Conservation (phyloP, 2,113 vertebrate genomes). For the Suricata suricatta region DNA sequence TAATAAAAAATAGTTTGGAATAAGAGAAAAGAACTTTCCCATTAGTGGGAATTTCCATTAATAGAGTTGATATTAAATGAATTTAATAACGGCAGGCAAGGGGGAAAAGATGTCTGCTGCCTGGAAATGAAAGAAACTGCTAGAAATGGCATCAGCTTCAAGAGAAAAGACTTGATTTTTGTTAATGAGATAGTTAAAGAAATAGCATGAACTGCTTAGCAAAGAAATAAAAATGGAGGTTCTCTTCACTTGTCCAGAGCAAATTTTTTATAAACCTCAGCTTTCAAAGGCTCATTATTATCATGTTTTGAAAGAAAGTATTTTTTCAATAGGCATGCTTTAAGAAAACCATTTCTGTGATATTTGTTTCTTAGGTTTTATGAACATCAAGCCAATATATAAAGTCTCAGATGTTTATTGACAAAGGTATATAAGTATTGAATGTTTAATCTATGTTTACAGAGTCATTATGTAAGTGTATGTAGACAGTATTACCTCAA, state of each 20-base stretch:
- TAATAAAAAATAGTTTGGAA: slow-evolving; percentile 67
- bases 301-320: background rate
- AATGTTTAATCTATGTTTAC: background rate
- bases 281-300: background rate
- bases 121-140: slow-evolving; percentile 28
- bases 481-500: background rate
- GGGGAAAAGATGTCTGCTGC: slow-evolving; percentile 9
- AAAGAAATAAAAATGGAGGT: background rate
- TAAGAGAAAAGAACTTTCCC: slow-evolving; percentile 60
- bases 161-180: background rate
- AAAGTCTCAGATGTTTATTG: background rate
- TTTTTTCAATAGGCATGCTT: background rate
- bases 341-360: background rate
- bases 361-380: background rate
- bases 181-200: background rate
- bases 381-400: background rate
- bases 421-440: background rate
- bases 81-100: slow-evolving; percentile 28
- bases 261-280: background rate
- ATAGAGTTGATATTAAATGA: slow-evolving; percentile 59
- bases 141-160: background rate
- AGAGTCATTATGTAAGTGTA: background rate
- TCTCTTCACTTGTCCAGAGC: background rate
- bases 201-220: background rate
- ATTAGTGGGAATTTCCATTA: slow-evolving; percentile 67